Base-by-base conservation (phyloP, 2,797 vertebrate genomes). In the Triplophysa yarkandensis region DNA sequence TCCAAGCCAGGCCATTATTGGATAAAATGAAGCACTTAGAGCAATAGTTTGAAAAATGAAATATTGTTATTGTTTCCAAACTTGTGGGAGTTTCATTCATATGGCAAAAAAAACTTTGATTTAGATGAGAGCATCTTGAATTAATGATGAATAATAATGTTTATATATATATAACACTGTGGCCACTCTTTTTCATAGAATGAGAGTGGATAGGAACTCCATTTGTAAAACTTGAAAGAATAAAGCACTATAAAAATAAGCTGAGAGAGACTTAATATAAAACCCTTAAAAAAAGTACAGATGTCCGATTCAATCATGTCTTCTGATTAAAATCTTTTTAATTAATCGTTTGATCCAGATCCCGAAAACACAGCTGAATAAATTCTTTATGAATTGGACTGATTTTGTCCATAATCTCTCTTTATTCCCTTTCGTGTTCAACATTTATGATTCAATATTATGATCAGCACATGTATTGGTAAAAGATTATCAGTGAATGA, bases 1-100 rank as follows among this genome's bases (percentile, higher is more conserved):
- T 23, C 48, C 14, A 57, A 50, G 27, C 62, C 44, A 39, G 30
- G 43, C 43, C 43, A 11, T 57, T 50, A 61, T 60, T 68, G 48
- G 41, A 30, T 57, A 16, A 66, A 57, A 28, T 57, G 44, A 19
- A 34, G 62, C 62, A 65, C 21, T 28, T 57, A 52, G 1, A 25
- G 10, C 23, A 50, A 23, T 23, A 50, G 19, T 14, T 52, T 44
- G 10, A 6, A 4, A n/a, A 48, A 48, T 21, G 4, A 50, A 50
- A 23, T 3, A 23, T 19, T 23, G 4, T 25, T 11, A 23, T 52
- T 43, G 17, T 17, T 43, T 50, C 48, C 19, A 11, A 23, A 50
- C 8, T 9, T 50, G 8, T 48, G 9, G 6, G 44, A 46, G 17
- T 48, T 48, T 48, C 4, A 10, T 23, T 46, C 43, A 17, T n/a